These are phyloP conservation scores for Anoura caudifer DNA, from an alignment of 2,113 vertebrate genomes.

Conservation along the genomic window DNA sequence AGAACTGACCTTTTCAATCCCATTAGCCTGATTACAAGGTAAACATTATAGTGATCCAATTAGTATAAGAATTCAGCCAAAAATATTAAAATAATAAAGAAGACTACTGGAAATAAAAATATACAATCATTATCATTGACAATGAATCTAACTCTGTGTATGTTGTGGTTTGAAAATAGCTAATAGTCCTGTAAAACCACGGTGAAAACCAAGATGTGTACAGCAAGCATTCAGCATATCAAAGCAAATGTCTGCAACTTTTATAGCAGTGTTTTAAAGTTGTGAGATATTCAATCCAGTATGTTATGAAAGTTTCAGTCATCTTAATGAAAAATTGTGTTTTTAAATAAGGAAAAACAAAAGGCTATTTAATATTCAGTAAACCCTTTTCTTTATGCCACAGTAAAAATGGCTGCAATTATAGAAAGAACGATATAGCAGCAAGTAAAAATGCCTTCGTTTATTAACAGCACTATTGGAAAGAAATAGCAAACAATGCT, in stretches of 20 bases:
- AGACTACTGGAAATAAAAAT: not conserved
- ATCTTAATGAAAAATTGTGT: not conserved
- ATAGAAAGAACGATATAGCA: not conserved
- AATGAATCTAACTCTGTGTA: not conserved
- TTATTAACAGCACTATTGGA: not conserved
- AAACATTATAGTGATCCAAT: not conserved
- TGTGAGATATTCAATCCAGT: not conserved
- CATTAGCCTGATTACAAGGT: not conserved
- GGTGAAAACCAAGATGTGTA: not conserved
- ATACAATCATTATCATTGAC: not conserved
- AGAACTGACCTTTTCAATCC: not conserved
- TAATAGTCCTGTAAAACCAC: not conserved
- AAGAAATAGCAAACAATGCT: not conserved
- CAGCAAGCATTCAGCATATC: not conserved
- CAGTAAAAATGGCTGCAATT: not conserved
- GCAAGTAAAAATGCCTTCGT: not conserved
- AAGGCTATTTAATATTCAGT: not conserved
- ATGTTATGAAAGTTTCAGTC: not conserved
- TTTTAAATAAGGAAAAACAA: not conserved
- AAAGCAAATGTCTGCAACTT: not conserved
- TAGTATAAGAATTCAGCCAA: not conserved
- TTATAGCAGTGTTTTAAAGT: not conserved
- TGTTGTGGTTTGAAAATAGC: not conserved
- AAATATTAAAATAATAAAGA: not conserved
- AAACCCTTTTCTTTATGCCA: not conserved